A percentile compares a stretch with the other conserved stretches of the same genome.
Conservation (phyloP, 1,140 invertebrate genomes). For the Lamellibrachia luymesi region DNA sequence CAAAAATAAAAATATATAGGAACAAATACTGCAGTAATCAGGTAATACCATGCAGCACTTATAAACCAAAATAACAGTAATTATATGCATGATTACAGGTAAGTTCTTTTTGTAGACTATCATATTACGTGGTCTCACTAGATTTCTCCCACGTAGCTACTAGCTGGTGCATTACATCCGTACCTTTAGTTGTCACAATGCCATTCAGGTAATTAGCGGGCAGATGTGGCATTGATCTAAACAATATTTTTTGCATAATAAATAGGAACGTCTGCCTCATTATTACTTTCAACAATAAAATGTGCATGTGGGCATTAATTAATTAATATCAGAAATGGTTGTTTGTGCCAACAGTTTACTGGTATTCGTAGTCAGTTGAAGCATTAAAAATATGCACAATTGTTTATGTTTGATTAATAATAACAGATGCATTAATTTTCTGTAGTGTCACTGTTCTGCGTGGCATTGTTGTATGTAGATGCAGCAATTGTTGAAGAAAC, state of each 20-base stretch:
- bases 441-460: background rate
- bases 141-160: too few relatives aligned
- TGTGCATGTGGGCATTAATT: background rate
- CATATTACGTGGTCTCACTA: too few relatives aligned
- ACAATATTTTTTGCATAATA: slow-evolving; percentile 2
- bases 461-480: background rate
- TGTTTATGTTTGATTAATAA: background rate
- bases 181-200: background rate
- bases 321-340: background rate
- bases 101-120: too few relatives aligned
- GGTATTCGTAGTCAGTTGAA: background rate
- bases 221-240: background rate
- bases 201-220: background rate
- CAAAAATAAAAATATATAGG: too few relatives aligned
- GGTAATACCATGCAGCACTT: too few relatives aligned
- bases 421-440: background rate
- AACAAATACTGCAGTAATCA: too few relatives aligned
- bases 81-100: too few relatives aligned
- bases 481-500: background rate
- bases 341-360: background rate
- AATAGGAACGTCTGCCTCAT: background rate
- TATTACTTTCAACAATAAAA: background rate
- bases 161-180: too few relatives aligned
- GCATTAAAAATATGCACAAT: background rate
- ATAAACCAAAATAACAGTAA: too few relatives aligned